phyloP scores from a whole-genome alignment of 2,888 invertebrate species.

The Pandemis cinnamomeana region DNA sequence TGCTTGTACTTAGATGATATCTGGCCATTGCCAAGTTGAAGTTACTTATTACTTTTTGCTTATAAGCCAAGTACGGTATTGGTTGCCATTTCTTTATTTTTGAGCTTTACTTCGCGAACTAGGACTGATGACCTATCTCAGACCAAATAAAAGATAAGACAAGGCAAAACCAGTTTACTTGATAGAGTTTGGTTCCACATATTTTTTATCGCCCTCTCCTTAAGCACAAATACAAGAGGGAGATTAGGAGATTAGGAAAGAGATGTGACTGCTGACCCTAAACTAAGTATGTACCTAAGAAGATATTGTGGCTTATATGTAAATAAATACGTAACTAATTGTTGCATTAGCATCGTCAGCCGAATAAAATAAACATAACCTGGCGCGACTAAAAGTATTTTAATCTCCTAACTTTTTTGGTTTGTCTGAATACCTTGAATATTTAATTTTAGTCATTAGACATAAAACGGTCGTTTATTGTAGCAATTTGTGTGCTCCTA shows the following conservation, averaged over 20 bases:
- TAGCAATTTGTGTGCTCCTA: background rate
- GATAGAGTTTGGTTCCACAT: too few relatives aligned
- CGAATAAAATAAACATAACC: background rate
- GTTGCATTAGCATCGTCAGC: background rate
- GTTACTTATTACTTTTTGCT: conserved; percentile 21
- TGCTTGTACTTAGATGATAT: conserved; percentile 44
- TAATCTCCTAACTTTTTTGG: background rate
- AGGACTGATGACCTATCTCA: too few relatives aligned
- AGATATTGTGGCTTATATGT: too few relatives aligned
- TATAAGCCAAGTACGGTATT: background rate
- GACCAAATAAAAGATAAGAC: too few relatives aligned
- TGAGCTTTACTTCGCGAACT: background rate
- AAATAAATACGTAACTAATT: too few relatives aligned
- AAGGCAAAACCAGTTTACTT: too few relatives aligned
- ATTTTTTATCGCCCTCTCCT: too few relatives aligned
- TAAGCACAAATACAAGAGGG: too few relatives aligned
- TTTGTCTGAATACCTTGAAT: background rate
- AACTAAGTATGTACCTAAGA: too few relatives aligned
- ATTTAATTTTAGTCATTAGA: background rate
- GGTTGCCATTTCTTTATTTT: background rate
- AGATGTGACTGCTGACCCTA: too few relatives aligned
- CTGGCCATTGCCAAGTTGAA: conserved; percentile 35
- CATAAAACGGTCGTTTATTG: background rate
- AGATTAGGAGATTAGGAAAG: too few relatives aligned
- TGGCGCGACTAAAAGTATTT: background rate